Percentiles rank a stretch among this genome's conserved stretches.
Evolutionary conservation across 1,140 invertebrate genomes (phyloP).

Genomic region (Apis cerana): DNA sequence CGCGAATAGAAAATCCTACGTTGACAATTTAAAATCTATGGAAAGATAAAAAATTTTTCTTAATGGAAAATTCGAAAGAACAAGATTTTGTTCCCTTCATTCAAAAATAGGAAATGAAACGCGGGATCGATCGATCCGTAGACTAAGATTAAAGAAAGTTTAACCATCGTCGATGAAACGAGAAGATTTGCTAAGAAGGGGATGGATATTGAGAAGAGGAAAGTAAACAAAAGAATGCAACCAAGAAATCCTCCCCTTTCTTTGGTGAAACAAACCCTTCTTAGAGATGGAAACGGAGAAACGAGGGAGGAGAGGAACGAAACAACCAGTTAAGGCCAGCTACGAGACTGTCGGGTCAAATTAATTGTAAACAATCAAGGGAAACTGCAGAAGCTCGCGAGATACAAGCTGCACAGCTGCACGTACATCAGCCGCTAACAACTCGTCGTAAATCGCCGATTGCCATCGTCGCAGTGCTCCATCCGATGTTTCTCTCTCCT

Average conservation of each 20-base stretch:
- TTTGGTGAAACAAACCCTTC: not conserved
- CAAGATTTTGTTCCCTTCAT: not conserved
- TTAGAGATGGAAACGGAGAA: too few relatives aligned
- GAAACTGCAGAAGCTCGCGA: conserved; percentile 39
- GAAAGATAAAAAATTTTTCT: not conserved
- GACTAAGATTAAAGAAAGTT: too few relatives aligned
- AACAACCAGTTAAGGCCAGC: conserved; percentile 17
- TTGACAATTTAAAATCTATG: not conserved
- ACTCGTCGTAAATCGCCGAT: conserved; percentile 49
- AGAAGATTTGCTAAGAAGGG: too few relatives aligned
- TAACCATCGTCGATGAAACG: too few relatives aligned
- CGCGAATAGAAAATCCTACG: not conserved
- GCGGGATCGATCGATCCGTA: not conserved
- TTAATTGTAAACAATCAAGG: conserved; percentile 52
- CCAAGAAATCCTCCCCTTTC: too few relatives aligned
- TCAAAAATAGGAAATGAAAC: not conserved
- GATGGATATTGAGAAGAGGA: too few relatives aligned
- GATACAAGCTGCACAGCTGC: conserved; percentile 41
- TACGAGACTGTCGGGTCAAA: conserved; percentile 41
- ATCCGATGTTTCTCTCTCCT: not conserved
- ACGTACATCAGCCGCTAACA: conserved; percentile 45
- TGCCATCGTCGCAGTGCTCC: conserved; percentile 39
- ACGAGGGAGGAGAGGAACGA: conserved; percentile 9
- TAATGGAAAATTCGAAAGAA: too few relatives aligned
- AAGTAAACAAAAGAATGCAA: too few relatives aligned